Percentiles rank a stretch among this genome's conserved stretches.
Evolutionary conservation across 2,888 invertebrate genomes (phyloP).

Genomic region (Lasioglossum oenotherae): DNA sequence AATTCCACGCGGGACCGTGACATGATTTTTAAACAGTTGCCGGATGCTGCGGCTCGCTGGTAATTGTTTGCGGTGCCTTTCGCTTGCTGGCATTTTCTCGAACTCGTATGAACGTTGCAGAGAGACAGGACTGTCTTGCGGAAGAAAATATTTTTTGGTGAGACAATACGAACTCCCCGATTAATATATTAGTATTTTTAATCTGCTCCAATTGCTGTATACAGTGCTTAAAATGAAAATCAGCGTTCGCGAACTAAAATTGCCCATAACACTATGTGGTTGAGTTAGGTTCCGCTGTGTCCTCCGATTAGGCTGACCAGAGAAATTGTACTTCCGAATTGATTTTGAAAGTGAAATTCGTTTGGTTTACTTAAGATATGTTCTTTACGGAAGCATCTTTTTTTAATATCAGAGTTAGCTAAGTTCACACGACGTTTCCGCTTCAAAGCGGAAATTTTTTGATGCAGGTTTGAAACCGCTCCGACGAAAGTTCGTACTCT

Average conservation of each 20-base stretch:
- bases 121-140: not conserved
- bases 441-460: conserved; percentile 11
- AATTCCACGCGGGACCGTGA: conserved; percentile 19
- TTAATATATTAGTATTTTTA: not conserved
- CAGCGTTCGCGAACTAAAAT: too few species aligned
- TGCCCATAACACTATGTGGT: too few species aligned
- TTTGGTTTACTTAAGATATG: not conserved
- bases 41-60: not conserved
- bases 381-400: not conserved
- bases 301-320: not conserved
- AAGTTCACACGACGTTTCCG: not conserved
- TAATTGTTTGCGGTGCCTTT: not conserved
- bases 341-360: not conserved
- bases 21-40: conserved; percentile 34
- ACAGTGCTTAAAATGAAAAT: too few species aligned
- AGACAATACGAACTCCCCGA: not conserved
- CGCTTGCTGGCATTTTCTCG: not conserved
- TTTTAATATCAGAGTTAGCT: not conserved
- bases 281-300: too few species aligned
- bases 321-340: not conserved
- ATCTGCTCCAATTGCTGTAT: too few species aligned
- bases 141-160: not conserved
- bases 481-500: not conserved
- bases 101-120: not conserved
- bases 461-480: conserved; percentile 24